These are phyloP conservation scores for Chrysocyon brachyurus DNA, from an alignment of 2,797 vertebrate genomes.

Conservation along the genomic window DNA sequence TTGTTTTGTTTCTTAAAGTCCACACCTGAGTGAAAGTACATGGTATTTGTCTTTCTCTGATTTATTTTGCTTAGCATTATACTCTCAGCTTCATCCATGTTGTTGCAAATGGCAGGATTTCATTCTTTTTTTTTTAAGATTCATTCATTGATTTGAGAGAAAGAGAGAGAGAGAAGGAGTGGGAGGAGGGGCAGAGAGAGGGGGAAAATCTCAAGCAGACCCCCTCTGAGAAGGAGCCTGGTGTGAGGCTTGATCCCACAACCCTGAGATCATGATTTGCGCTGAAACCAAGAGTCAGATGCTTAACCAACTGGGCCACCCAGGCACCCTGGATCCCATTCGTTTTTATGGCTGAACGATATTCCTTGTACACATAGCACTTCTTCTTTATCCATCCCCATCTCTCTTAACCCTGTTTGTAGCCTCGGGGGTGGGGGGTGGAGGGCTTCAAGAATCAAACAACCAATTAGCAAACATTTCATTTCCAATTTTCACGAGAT, in stretches of 20 bases:
- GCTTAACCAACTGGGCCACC: not conserved
- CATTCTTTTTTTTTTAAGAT: not conserved
- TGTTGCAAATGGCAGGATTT: not conserved
- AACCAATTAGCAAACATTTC: not conserved
- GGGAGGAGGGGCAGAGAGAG: not conserved
- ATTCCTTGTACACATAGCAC: not conserved
- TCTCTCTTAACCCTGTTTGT: not conserved
- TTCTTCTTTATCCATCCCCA: not conserved
- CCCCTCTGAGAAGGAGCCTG: not conserved
- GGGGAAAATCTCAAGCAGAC: not conserved
- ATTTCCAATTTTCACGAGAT: not conserved
- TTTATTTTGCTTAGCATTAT: not conserved
- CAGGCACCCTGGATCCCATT: not conserved
- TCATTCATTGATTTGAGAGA: not conserved
- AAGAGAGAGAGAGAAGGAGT: not conserved
- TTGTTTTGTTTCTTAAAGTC: not conserved
- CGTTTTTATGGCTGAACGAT: not conserved
- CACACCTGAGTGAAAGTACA: not conserved
- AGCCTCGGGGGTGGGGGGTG: accelerated
- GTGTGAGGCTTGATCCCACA: not conserved
- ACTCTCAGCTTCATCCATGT: not conserved
- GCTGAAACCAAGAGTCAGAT: not conserved
- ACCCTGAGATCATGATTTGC: not conserved
- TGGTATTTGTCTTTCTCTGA: not conserved
- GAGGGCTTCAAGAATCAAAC: not conserved